phyloP scores from a whole-genome alignment of 2,113 vertebrate genomes.

The Atherinomorus stipes region DNA sequence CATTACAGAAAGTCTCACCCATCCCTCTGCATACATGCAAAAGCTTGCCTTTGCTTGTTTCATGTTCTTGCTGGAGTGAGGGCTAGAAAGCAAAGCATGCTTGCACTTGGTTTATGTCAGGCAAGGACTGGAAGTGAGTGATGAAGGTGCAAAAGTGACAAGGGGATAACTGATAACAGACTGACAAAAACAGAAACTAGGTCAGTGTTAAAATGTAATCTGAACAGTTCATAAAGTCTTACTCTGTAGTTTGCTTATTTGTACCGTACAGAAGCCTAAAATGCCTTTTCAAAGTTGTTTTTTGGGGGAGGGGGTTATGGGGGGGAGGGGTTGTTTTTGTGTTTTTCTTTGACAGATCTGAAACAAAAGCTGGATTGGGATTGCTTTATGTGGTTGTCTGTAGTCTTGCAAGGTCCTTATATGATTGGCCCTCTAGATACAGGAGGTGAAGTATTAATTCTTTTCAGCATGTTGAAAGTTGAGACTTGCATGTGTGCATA shows the following conservation, averaged over 20 bases:
- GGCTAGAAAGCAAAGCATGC: conserved; percentile 7
- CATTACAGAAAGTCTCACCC: not conserved
- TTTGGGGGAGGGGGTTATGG: too few species aligned
- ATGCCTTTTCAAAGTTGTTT: too few species aligned
- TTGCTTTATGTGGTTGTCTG: too few species aligned
- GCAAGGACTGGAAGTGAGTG: not conserved
- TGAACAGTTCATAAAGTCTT: not conserved
- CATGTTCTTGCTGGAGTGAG: not conserved
- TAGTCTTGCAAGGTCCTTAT: too few species aligned
- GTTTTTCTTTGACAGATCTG: too few species aligned
- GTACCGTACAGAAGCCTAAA: too few species aligned
- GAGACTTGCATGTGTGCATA: conserved; percentile 15
- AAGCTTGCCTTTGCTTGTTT: conserved; percentile 36
- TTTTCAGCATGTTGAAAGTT: conserved; percentile 14
- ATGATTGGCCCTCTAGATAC: too few species aligned
- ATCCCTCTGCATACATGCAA: conserved; percentile 22
- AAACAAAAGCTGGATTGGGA: too few species aligned
- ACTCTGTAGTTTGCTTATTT: not conserved
- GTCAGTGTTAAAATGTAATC: not conserved
- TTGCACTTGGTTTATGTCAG: conserved; percentile 26
- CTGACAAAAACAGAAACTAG: not conserved
- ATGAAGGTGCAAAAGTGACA: not conserved
- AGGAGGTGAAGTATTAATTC: too few species aligned
- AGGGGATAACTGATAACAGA: not conserved
- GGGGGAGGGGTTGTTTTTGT: too few species aligned